phyloP scores from a whole-genome alignment of 2,888 invertebrate genomes.

The Sphaerophoria taeniata region DNA sequence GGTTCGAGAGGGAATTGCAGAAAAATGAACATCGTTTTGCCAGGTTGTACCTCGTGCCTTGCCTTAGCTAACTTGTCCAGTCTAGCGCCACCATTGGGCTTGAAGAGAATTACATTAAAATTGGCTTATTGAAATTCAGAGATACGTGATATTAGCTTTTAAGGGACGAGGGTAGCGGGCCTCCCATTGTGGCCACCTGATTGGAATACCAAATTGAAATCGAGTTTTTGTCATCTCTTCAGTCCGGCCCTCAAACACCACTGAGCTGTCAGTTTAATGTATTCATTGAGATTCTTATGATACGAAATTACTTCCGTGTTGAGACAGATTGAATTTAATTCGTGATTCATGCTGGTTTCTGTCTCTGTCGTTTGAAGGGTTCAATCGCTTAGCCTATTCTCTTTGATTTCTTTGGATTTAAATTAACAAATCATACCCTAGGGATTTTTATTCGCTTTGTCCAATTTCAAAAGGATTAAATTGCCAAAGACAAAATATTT shows the following conservation, averaged over 20 bases:
- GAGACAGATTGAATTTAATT: slow-evolving; percentile 72
- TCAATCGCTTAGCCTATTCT: background rate
- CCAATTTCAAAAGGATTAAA: slow-evolving; percentile 57
- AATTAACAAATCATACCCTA: slow-evolving; percentile 45
- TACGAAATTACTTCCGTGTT: slow-evolving; percentile 60
- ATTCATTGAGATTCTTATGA: slow-evolving; percentile 65
- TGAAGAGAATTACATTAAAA: slow-evolving; percentile 64
- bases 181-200: slow-evolving; percentile 53
- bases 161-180: slow-evolving; percentile 23
- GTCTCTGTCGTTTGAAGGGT: background rate
- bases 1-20: background rate
- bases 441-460: slow-evolving; percentile 7
- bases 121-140: slow-evolving; percentile 73
- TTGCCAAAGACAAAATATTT: slow-evolving; percentile 53
- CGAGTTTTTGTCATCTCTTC: slow-evolving; percentile 23
- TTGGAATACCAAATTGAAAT: slow-evolving; percentile 69
- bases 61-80: background rate
- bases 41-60: background rate
- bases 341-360: slow-evolving; percentile 49
- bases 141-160: slow-evolving; percentile 69
- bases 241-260: background rate
- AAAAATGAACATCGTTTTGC: slow-evolving; percentile 53
- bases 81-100: background rate
- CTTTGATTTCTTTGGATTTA: slow-evolving; percentile 34
- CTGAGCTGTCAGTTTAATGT: slow-evolving; percentile 49